Conservation (phyloP, 2,797 vertebrate genomes). For the Coreius guichenoti region DNA sequence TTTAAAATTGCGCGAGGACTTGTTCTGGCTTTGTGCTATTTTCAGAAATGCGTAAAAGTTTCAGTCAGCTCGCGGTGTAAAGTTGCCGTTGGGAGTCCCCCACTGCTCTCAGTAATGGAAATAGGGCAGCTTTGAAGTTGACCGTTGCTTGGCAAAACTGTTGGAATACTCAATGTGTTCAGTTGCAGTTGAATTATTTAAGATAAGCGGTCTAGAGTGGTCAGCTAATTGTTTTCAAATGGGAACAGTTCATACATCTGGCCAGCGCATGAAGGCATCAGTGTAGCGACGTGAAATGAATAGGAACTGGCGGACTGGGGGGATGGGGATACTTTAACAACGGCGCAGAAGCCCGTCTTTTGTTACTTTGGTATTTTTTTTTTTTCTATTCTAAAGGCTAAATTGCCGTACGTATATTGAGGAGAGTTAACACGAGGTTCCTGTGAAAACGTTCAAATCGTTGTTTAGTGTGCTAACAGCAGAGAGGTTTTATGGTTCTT, state of each 20-base stretch:
- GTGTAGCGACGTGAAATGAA: constrained; percentile 69
- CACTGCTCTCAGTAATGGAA: constrained; percentile 11
- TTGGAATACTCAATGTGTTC: neutral
- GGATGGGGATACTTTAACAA: constrained; percentile 71
- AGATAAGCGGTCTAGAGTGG: constrained; percentile 6
- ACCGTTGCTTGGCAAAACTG: neutral
- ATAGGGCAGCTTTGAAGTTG: constrained; percentile 34
- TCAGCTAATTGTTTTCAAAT: constrained; percentile 18
- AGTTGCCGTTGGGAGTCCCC: constrained; percentile 26
- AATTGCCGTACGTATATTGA: neutral
- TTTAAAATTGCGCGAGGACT: neutral
- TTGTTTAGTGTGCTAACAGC: neutral
- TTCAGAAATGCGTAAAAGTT: constrained; percentile 66
- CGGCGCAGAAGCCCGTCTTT: constrained; percentile 54
- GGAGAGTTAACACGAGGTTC: neutral
- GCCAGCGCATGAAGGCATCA: constrained; percentile 62
- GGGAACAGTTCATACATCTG: constrained; percentile 58
- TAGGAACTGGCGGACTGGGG: constrained; percentile 71
- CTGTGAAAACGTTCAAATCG: neutral
- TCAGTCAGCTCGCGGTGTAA: constrained; percentile 51
- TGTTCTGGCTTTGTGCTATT: constrained; percentile 39
- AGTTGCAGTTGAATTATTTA: constrained; percentile 29
- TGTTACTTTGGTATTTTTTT: constrained; percentile 44
- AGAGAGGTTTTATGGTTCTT: neutral
- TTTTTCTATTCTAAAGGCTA: constrained; percentile 4